Percentiles rank a stretch among this genome's conserved stretches.
phyloP scores from a whole-genome alignment of 2,888 invertebrate species.

The Papilio demoleus region DNA sequence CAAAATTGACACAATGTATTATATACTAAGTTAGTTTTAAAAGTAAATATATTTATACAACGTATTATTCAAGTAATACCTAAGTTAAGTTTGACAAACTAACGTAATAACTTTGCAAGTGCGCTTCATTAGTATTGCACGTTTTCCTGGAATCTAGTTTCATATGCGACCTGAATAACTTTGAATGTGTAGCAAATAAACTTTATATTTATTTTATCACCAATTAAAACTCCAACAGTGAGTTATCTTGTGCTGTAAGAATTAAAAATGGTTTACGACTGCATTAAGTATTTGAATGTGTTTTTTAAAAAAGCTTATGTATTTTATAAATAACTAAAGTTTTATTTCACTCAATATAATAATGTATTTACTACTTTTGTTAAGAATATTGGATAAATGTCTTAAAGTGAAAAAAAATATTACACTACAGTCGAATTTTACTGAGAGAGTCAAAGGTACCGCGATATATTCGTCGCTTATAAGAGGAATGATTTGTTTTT shows the following conservation, averaged over 20 bases:
- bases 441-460: too few species aligned
- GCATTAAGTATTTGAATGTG: not conserved
- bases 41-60: not conserved
- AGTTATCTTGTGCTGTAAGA: not conserved
- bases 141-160: slow-evolving; percentile 16
- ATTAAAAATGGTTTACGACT: not conserved
- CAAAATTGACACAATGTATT: not conserved
- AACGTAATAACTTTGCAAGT: slow-evolving; percentile 8
- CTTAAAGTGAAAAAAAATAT: too few species aligned
- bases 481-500: too few species aligned
- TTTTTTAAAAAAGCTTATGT: too few species aligned
- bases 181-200: slow-evolving; percentile 12
- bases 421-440: too few species aligned
- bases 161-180: slow-evolving; percentile 21
- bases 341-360: too few species aligned
- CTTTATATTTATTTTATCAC: slow-evolving; percentile 18
- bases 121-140: slow-evolving; percentile 7
- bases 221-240: slow-evolving; percentile 6
- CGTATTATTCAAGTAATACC: not conserved
- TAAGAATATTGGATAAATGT: too few species aligned
- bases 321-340: too few species aligned
- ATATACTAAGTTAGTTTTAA: not conserved
- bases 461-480: too few species aligned
- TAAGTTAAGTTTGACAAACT: slow-evolving; percentile 11
- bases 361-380: too few species aligned